Conservation (phyloP, 2,113 vertebrate species). For the Sisor rabdophorus region DNA sequence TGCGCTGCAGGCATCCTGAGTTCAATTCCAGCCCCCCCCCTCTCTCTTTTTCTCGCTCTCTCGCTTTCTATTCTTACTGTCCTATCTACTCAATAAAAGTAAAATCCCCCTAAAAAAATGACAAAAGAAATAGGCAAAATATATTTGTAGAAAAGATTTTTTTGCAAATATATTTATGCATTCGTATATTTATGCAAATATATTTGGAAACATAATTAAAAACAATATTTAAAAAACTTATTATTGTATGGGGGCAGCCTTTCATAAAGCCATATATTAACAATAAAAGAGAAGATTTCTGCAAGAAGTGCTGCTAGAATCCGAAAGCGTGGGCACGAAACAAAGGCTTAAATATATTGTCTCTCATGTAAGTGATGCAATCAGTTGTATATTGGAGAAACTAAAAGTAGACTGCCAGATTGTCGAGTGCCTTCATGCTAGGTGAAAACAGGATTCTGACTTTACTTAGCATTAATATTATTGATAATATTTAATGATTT, state of each 20-base stretch:
- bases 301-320: neutral
- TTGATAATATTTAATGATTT: neutral
- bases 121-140: too few species aligned
- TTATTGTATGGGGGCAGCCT: neutral
- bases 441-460: neutral
- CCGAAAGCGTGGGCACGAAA: slow-evolving; percentile 17
- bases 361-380: slow-evolving; percentile 23
- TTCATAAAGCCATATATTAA: neutral
- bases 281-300: neutral
- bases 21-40: too few species aligned
- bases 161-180: too few species aligned
- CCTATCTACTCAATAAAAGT: too few species aligned
- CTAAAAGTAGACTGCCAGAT: neutral
- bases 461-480: neutral
- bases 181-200: too few species aligned
- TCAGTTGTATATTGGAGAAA: slow-evolving; percentile 21
- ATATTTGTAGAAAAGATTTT: too few species aligned
- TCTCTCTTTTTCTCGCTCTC: too few species aligned
- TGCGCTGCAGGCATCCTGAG: too few species aligned
- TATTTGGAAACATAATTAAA: too few species aligned
- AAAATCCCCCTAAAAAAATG: too few species aligned
- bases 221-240: too few species aligned
- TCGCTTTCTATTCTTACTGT: too few species aligned
- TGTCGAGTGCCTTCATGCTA: neutral
- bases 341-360: slow-evolving; percentile 14